Conservation (phyloP, 64 coral and sea anemone genomes). For the Platygyra sinensis region DNA sequence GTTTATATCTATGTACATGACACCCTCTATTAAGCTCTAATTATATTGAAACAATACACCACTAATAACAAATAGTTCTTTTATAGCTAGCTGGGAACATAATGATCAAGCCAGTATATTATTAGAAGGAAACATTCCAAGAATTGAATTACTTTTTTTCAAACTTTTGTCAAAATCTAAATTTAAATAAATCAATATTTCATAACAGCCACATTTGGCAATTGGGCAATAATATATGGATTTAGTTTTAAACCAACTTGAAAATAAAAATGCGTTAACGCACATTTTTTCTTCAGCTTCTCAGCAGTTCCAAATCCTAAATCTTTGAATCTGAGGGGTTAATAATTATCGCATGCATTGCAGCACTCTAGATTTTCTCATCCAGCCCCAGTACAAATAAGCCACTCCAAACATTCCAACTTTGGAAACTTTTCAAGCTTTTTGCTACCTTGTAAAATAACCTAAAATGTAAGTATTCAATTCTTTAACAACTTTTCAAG, state of each 20-base stretch:
- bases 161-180: conserved; percentile 11
- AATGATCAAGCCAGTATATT: conserved; percentile 26
- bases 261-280: conserved; percentile 16
- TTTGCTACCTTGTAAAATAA: too few species aligned
- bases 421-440: too few species aligned
- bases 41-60: background rate
- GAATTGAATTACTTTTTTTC: conserved; percentile 12
- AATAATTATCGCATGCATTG: background rate
- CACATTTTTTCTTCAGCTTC: conserved; percentile 21
- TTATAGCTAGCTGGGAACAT: conserved; percentile 22
- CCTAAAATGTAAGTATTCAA: too few species aligned
- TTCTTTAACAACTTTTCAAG: too few species aligned
- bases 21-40: background rate
- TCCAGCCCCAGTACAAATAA: too few species aligned
- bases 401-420: too few species aligned
- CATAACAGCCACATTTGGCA: conserved; percentile 16
- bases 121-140: conserved; percentile 22
- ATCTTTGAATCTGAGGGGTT: conserved; percentile 2
- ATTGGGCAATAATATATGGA: conserved; percentile 2
- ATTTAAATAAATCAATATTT: conserved; percentile 17
- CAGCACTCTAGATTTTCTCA: too few species aligned
- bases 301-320: background rate
- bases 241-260: conserved; percentile 15
- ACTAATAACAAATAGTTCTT: conserved; percentile 16
- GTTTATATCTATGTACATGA: background rate